These are phyloP conservation scores for Crypturellus tataupa DNA, from an alignment of 2,797 vertebrate genomes.

Conservation along the genomic window DNA sequence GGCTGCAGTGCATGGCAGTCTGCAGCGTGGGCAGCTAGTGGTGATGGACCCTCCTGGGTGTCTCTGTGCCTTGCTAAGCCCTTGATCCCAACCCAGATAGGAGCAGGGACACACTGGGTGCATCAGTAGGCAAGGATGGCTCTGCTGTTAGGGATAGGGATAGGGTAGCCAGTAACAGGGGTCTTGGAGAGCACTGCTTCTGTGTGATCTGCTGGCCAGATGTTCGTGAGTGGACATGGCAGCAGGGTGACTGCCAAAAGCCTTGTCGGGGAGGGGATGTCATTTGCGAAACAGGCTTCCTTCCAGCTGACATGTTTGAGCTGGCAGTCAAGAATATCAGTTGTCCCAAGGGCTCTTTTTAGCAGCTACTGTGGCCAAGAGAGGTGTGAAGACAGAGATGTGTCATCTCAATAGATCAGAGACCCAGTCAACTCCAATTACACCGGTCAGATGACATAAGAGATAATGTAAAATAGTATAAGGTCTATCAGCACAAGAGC, in stretches of 20 bases:
- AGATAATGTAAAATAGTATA: slow-evolving; percentile 21
- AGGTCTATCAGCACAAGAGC: background rate
- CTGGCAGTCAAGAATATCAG: slow-evolving; percentile 47
- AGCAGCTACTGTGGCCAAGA: slow-evolving; percentile 37
- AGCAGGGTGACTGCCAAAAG: background rate
- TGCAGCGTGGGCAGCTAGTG: accelerated
- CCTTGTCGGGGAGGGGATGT: background rate
- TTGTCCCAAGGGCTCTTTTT: slow-evolving; percentile 18
- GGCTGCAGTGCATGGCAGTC: background rate
- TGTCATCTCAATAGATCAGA: slow-evolving; percentile 29
- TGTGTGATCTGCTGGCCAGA: background rate
- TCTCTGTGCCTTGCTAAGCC: background rate
- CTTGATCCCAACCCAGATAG: background rate
- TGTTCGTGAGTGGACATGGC: slow-evolving; percentile 18
- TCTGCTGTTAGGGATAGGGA: background rate
- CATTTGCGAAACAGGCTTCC: slow-evolving; percentile 47
- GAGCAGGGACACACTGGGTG: background rate
- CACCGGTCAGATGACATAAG: slow-evolving; percentile 28
- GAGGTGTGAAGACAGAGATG: slow-evolving; percentile 53
- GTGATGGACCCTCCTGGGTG: background rate
- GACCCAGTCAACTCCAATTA: slow-evolving; percentile 44
- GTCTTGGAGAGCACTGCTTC: background rate
- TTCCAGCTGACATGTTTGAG: slow-evolving; percentile 52
- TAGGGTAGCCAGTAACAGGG: background rate
- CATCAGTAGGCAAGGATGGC: accelerated